Base-by-base conservation (phyloP, 2,888 invertebrate genomes). In the Cheilosia grossa region DNA sequence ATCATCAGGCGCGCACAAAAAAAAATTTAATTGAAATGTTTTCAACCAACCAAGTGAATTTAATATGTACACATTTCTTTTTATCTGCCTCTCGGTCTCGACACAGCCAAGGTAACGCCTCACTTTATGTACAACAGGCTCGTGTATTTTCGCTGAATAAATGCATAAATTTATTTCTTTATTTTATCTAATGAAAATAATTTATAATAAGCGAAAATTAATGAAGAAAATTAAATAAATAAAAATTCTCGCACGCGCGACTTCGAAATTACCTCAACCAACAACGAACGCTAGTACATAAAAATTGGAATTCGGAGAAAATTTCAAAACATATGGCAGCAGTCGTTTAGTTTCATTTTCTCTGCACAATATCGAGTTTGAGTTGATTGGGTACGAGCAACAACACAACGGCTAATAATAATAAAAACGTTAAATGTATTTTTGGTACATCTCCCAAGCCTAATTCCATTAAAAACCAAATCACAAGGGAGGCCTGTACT, bases 241-340 rank as follows among this genome's bases (percentile, higher is more conserved):
- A 58, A 72, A 24, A 73, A 63, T 56, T 54, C 54, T 61, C 54
- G 54, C 73, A 73, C 73, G 73, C 73, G 73, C 73, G 63, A 30
- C 44, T 47, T 47, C 10, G 19, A 63, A 63, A 63, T 19, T 13
- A 63, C 9, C 24, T 24, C 5, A 51, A 51, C 7, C 9, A 47
- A 6, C 15, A 47, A 51, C 37, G 13, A 37, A 37, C 37, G 9
- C 30, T 30, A 37, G 37, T 37, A 37, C 37, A 4, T 7, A 49
- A 13, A 5, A 10, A 15, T 10, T 24, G n/a, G 10, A 40, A 24
- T 59, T 61, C 47, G 13, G 13, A 63, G 47, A 63, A 49, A 47
- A 63, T 33, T 30, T 27, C 27, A 30, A 30, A 30, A 47, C 27
- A 44, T 47, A 44, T 61, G 47, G 6, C 17, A 17, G 17, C 6